Base-by-base conservation (phyloP, 1,140 invertebrate species). In the Diabrotica virgifera region DNA sequence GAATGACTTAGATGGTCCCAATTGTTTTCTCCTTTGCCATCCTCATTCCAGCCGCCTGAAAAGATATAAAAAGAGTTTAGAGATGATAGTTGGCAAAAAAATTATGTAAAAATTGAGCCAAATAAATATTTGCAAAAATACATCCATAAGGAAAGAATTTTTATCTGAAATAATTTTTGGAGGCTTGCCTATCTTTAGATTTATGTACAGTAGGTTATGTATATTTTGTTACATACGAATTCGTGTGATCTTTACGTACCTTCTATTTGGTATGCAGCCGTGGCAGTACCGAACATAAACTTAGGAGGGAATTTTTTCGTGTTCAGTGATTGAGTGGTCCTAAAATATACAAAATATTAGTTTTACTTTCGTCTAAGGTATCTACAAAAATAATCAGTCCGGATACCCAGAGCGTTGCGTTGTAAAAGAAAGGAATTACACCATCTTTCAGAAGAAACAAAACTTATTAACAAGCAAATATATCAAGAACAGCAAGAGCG, bases 21-120 rank as follows among this genome's bases (percentile, higher is more conserved):
- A 37, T 71, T 68, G 38, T 59, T 73, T 55, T 69, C 69, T 11
- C 67, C 67, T 59, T 73, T 73, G 9, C 64, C 71, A 9, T 53
- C 75, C 84, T 24, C 70, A 75, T 14, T 67, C 40, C 58, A 82
- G 79, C 0, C 38, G 58, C 7, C 86, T 64, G 38, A 14, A 38
- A 37, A 38, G 56, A 4, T 5, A 80, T 69, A 61, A 86, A 83
- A 5, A 81, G 66, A 81, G 84, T 24, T 79, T 81, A 74, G 88
- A 86, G 84, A 83, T 84, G 70, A 81, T 82, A 65, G 78, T 82
- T 71, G 81, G 80, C 9, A 81, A 80, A 66, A 77, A 76, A 40
- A 77, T 78, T 78, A 53, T 70, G 14, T 2, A n/a, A 54, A 54
- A 54, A 54, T 54, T 54, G 5, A 8, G 8, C 5, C 3, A 54